Evolutionary conservation across 2,113 vertebrate genomes (phyloP).

Genomic region (Grammomys surdaster): DNA sequence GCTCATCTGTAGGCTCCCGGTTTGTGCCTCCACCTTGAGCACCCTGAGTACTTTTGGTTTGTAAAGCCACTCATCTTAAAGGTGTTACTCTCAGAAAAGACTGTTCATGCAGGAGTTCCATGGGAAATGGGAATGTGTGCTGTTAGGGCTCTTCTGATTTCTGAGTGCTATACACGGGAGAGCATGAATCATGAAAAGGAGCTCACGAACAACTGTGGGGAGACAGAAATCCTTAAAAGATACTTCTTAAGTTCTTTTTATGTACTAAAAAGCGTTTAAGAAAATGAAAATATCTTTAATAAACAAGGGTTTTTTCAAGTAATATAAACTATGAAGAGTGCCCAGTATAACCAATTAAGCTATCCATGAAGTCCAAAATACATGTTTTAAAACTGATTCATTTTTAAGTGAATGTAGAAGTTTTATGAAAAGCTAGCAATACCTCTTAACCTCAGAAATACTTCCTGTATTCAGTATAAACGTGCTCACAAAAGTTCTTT

Average conservation of each 20-base stretch:
- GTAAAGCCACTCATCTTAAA: slow-evolving; percentile 31
- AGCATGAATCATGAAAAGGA: not conserved
- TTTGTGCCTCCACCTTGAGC: slow-evolving; percentile 19
- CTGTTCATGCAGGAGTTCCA: not conserved
- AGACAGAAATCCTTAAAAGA: not conserved
- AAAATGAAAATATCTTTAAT: slow-evolving; percentile 48
- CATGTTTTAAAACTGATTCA: not conserved
- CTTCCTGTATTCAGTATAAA: not conserved
- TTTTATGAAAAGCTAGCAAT: slow-evolving; percentile 32
- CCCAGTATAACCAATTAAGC: not conserved
- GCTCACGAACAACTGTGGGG: not conserved
- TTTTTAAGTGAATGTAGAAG: slow-evolving; percentile 26
- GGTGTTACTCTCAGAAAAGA: not conserved
- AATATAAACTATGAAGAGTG: not conserved
- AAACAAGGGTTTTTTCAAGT: slow-evolving; percentile 42
- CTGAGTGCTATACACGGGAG: not conserved
- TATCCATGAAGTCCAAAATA: slow-evolving; percentile 36
- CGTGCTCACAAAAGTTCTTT: not conserved
- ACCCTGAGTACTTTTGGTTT: not conserved
- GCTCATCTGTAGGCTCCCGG: not conserved
- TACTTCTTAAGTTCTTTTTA: too few species aligned
- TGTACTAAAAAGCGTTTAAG: not conserved
- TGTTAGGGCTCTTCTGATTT: slow-evolving; percentile 41
- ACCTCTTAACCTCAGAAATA: not conserved
- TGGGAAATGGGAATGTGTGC: not conserved